These are phyloP conservation scores for Phenganax subtilis DNA, from an alignment of 92 coral and sea anemone species.

Conservation along the genomic window DNA sequence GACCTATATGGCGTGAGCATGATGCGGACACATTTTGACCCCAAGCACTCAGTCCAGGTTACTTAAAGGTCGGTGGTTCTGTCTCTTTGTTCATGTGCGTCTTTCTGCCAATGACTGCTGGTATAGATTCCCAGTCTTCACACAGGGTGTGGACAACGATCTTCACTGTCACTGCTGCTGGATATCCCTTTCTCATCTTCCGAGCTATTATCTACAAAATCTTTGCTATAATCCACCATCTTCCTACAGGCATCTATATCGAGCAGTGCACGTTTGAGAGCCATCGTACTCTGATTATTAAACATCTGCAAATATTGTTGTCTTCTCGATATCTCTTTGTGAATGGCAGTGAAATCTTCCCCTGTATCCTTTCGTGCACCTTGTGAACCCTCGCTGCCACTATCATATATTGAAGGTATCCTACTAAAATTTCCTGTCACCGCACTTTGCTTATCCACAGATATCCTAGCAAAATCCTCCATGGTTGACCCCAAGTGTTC, in stretches of 20 bases:
- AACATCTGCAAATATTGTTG: slow-evolving; percentile 30
- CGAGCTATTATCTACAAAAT: slow-evolving; percentile 17
- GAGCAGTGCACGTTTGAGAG: slow-evolving; percentile 26
- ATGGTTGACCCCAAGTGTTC: neutral
- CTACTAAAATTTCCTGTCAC: neutral
- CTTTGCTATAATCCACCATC: slow-evolving; percentile 37
- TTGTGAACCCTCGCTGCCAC: neutral
- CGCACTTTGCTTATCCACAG: neutral
- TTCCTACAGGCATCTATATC: slow-evolving; percentile 34
- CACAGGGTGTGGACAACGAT: neutral
- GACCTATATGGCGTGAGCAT: no score
- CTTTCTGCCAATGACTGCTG: neutral
- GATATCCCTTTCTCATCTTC: neutral
- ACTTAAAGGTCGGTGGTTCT: no score
- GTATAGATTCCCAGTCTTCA: neutral
- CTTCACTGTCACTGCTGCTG: neutral
- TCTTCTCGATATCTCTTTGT: slow-evolving; percentile 27
- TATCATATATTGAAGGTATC: neutral
- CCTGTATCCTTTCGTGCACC: slow-evolving; percentile 7
- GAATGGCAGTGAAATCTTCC: slow-evolving; percentile 12
- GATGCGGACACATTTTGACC: no score
- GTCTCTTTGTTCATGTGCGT: no score
- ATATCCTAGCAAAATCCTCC: neutral
- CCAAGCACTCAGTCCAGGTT: no score
- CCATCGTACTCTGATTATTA: slow-evolving; percentile 30